These are phyloP conservation scores for Bombylius major DNA, from an alignment of 2,888 invertebrate species.

Conservation along the genomic window DNA sequence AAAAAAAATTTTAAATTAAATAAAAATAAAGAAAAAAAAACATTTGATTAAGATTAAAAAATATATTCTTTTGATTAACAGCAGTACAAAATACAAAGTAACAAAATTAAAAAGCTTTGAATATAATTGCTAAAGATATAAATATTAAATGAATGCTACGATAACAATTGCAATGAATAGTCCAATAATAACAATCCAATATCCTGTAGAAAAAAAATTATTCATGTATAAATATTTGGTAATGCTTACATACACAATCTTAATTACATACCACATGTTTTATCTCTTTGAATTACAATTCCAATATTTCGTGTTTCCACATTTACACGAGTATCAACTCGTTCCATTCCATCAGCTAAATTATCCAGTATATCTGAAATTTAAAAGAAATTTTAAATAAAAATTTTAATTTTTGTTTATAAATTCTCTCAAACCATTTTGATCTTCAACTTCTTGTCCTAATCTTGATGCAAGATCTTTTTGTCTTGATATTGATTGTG, in stretches of 20 bases:
- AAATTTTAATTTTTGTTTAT: background rate
- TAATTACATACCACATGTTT: conserved; percentile 48
- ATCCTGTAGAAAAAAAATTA: conserved; percentile 38
- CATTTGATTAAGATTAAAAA: too few relatives aligned
- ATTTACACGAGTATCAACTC: conserved; percentile 53
- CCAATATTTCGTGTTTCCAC: conserved; percentile 53
- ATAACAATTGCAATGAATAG: conserved; percentile 54
- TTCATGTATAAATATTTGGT: background rate
- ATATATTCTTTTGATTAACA: too few relatives aligned
- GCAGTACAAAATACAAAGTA: too few relatives aligned
- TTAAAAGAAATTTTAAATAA: too few relatives aligned
- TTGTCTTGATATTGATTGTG: conserved; percentile 61
- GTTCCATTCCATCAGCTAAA: conserved; percentile 57
- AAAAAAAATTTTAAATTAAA: too few relatives aligned
- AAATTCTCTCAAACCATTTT: conserved; percentile 48
- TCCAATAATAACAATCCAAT: conserved; percentile 58
- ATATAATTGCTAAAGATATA: too few relatives aligned
- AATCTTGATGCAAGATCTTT: conserved; percentile 63
- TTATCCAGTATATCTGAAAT: conserved; percentile 58
- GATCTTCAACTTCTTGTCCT: conserved; percentile 60
- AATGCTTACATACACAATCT: background rate
- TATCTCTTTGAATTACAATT: conserved; percentile 52
- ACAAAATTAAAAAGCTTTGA: too few relatives aligned
- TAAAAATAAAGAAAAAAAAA: too few relatives aligned
- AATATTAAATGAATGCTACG: conserved; percentile 29